phyloP scores from a whole-genome alignment of 2,797 vertebrate genomes.

The Champsocephalus gunnari region DNA sequence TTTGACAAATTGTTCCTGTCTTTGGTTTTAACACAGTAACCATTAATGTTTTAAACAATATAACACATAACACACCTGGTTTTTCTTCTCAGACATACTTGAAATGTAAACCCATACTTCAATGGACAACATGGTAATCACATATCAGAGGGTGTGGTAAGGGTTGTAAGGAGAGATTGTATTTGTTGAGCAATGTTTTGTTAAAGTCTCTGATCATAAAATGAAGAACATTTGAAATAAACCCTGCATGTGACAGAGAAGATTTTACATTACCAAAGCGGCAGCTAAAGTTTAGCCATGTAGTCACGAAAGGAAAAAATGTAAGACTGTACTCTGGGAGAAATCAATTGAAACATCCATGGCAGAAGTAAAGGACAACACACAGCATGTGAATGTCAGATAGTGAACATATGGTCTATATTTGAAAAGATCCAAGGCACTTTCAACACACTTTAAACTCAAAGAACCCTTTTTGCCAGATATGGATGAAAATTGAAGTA shows the following conservation, averaged over 20 bases:
- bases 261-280: slow-evolving; percentile 8
- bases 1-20: not conserved
- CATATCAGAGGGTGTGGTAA: not conserved
- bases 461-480: not conserved
- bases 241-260: slow-evolving; percentile 29
- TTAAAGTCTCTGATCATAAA: slow-evolving; percentile 17
- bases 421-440: not conserved
- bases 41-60: not conserved
- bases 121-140: not conserved
- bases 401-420: not conserved
- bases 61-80: not conserved
- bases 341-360: not conserved
- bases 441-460: not conserved
- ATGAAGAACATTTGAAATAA: slow-evolving; percentile 7
- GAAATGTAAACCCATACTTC: not conserved
- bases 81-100: not conserved
- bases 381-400: not conserved
- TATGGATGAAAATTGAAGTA: not conserved
- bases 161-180: not conserved
- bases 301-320: not conserved
- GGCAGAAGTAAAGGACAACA: not conserved
- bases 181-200: slow-evolving; percentile 14
- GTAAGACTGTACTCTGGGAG: not conserved
- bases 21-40: not conserved
- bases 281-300: not conserved